These are phyloP conservation scores for Agonopterix subpropinquella DNA, from an alignment of 2,888 invertebrate species.

Conservation along the genomic window DNA sequence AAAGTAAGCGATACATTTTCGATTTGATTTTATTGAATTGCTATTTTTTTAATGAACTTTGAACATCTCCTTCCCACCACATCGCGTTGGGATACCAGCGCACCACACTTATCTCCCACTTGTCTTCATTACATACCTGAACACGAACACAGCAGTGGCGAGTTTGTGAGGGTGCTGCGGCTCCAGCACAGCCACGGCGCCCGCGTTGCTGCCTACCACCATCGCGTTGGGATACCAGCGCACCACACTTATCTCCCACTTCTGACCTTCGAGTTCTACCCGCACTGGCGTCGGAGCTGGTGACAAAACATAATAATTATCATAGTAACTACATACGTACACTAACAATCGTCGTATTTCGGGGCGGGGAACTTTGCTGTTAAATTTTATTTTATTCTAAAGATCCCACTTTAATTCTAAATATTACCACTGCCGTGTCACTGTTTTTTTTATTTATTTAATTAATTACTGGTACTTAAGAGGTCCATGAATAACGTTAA, in stretches of 20 bases:
- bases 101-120: conserved; percentile 35
- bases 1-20: too few relatives aligned
- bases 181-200: conserved; percentile 63
- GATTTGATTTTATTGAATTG: too few relatives aligned
- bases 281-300: conserved; percentile 41
- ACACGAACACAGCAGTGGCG: conserved; percentile 35
- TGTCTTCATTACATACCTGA: conserved; percentile 32
- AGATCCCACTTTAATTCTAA: too few relatives aligned
- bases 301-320: background rate
- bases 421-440: too few relatives aligned
- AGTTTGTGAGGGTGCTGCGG: conserved; percentile 18
- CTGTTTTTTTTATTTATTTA: too few relatives aligned
- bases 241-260: conserved; percentile 35
- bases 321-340: background rate
- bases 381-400: too few relatives aligned
- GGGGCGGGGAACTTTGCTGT: too few relatives aligned
- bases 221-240: conserved; percentile 40
- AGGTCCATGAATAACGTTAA: too few relatives aligned
- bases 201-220: conserved; percentile 78
- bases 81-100: conserved; percentile 40
- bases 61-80: too few relatives aligned
- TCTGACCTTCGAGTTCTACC: conserved; percentile 40
- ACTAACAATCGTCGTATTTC: background rate
- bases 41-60: too few relatives aligned
- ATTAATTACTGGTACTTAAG: too few relatives aligned